Evolutionary conservation across 1,140 invertebrate species (phyloP).

Genomic region (Ceratosolen fusciceps): DNA sequence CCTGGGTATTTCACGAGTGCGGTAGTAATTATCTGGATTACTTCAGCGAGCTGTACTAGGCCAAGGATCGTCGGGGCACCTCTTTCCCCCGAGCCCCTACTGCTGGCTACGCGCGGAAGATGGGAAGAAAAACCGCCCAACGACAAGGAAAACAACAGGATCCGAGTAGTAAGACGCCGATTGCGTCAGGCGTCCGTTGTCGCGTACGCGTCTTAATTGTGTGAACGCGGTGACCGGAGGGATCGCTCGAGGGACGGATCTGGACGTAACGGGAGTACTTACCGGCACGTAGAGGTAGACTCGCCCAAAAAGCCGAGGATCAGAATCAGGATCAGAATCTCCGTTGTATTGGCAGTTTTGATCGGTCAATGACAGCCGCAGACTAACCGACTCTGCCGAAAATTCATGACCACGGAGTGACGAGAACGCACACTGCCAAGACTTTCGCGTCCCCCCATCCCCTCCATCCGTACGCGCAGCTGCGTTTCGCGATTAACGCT

Average conservation of each 20-base stretch:
- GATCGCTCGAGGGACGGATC: background rate
- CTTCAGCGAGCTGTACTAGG: slow-evolving; percentile 64
- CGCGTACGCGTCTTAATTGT: background rate
- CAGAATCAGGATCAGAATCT: slow-evolving; percentile 59
- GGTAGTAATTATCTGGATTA: slow-evolving; percentile 75
- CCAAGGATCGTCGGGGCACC: no score
- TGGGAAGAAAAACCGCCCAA: background rate
- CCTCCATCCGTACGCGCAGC: background rate
- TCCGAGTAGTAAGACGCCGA: background rate
- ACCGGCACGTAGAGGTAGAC: background rate
- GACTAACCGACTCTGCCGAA: slow-evolving; percentile 52
- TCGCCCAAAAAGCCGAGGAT: background rate
- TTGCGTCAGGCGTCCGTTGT: background rate
- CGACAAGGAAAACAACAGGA: background rate
- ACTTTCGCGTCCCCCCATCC: no score
- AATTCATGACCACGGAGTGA: slow-evolving; percentile 6
- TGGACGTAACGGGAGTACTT: slow-evolving; percentile 21
- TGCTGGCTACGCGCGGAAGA: background rate
- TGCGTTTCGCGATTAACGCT: background rate
- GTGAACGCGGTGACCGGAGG: background rate
- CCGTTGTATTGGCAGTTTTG: slow-evolving; percentile 67
- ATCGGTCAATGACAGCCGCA: slow-evolving; percentile 65
- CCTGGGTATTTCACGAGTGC: slow-evolving; percentile 71
- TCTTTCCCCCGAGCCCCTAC: background rate
- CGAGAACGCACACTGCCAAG: background rate